Conservation (phyloP, 1,140 invertebrate genomes). For the Pseudomyrmex flavicornis region DNA sequence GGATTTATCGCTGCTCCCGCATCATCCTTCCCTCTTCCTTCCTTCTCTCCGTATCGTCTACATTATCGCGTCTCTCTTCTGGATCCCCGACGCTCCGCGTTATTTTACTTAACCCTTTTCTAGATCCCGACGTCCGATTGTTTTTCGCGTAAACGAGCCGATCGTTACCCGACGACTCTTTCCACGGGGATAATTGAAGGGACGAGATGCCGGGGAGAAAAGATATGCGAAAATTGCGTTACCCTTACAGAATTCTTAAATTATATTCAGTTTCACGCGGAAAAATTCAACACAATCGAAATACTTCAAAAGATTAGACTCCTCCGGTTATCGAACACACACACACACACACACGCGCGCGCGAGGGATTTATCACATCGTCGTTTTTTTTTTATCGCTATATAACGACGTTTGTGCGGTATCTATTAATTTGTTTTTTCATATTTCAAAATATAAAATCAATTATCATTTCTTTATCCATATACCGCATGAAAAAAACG, state of each 20-base stretch:
- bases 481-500: background rate
- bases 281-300: background rate
- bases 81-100: background rate
- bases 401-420: too few relatives aligned
- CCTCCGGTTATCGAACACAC: background rate
- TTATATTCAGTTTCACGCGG: background rate
- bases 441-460: background rate
- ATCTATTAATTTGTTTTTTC: background rate
- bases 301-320: background rate
- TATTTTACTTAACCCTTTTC: constrained; percentile 45
- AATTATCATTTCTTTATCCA: background rate
- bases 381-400: too few relatives aligned
- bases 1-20: constrained; percentile 48
- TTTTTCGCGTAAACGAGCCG: constrained; percentile 19
- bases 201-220: background rate
- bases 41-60: background rate
- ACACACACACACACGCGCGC: too few relatives aligned
- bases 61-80: constrained; percentile 12
- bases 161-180: background rate
- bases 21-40: too few relatives aligned
- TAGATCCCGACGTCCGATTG: constrained; percentile 28
- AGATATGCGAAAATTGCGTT: background rate
- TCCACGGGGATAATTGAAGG: constrained; percentile 7
- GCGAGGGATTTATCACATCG: background rate
- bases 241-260: background rate